Percentiles rank a stretch among this genome's conserved stretches.
These are phyloP conservation scores for Drosophila nannoptera DNA, from an alignment of 1,140 invertebrate genomes.

Conservation along the genomic window DNA sequence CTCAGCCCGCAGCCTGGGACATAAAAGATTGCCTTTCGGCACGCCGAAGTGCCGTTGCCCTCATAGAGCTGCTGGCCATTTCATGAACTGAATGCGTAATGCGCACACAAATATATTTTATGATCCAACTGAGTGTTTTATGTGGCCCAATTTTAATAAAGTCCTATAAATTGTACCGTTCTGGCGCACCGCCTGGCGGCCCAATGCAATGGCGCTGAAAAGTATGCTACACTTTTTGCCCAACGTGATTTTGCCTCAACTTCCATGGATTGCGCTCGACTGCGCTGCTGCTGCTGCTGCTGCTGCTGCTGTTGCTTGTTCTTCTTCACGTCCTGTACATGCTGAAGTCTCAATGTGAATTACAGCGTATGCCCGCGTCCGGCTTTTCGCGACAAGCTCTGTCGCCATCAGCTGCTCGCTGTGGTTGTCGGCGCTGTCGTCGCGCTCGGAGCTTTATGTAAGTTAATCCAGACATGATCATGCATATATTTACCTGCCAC, in stretches of 20 bases:
- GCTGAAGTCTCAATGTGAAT: too few species aligned
- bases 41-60: slow-evolving; percentile 17
- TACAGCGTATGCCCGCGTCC: not conserved
- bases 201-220: not conserved
- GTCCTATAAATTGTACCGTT: not conserved
- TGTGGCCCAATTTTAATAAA: slow-evolving; percentile 5
- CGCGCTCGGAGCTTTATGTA: slow-evolving; percentile 66
- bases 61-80: slow-evolving; percentile 1
- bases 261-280: too few species aligned
- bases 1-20: slow-evolving; percentile 5
- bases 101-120: slow-evolving; percentile 1
- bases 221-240: slow-evolving; percentile 3
- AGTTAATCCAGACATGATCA: slow-evolving; percentile 78
- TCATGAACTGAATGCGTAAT: slow-evolving; percentile 14
- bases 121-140: not conserved
- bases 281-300: too few species aligned
- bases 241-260: not conserved
- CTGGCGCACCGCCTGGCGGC: not conserved
- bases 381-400: slow-evolving; percentile 39
- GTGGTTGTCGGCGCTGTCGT: slow-evolving; percentile 11
- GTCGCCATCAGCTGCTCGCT: slow-evolving; percentile 53
- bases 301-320: too few species aligned
- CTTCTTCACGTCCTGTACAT: too few species aligned
- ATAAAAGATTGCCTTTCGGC: slow-evolving; percentile 16
- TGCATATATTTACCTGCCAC: slow-evolving; percentile 62